Base-by-base conservation (phyloP, 2,797 vertebrate genomes). In the Rhyacichthys aspro region DNA sequence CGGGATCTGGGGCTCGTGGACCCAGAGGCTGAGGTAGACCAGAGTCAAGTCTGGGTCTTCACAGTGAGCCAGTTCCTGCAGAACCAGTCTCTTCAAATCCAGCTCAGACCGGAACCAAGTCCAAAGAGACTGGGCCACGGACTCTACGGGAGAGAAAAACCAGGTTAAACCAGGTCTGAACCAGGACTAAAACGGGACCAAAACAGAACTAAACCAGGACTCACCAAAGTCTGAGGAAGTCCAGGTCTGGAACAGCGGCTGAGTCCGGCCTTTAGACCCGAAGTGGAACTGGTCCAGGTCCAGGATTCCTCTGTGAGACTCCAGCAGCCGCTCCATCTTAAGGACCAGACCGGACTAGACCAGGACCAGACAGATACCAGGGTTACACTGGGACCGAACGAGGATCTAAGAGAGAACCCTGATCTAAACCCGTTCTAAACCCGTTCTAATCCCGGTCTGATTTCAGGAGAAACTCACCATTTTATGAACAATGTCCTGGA, bases 1-100 rank as follows among this genome's bases (percentile, higher is more conserved):
- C 0, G 94, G 92, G 42, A 94, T 71, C 28, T 94, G 96, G 1
- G 96, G 96, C 85, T 98, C 94, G 81, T 98, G 94, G 14, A 98
- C 82, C 97, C 97, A 98, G 1, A 93, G 94, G 0, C 96, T 96
- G 63, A 99, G 81, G 79, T 92, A 95, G 45, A 95, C 93, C 90
- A 96, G 84, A 76, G 86, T 59, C 54, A 97, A 93, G 82, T 96
- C 90, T 5, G 82, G 79, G 76, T 89, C 84, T 0, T 45, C 0
- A 0, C 88, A 83, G 86, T 99, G 97, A 2, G 95, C 96, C 4
- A 98, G 82, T 70, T 95, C 93, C 63, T 86, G 87, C 0, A 91
- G 87, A 49, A 98, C 87, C 0, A 64, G 75, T 68, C 72, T 82
- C 79, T 97, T 99, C 55, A 99, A 81, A 14, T 72, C 84, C 42